These are phyloP conservation scores for Drosophila virilis DNA, from an alignment of 1,140 invertebrate genomes.

Conservation along the genomic window DNA sequence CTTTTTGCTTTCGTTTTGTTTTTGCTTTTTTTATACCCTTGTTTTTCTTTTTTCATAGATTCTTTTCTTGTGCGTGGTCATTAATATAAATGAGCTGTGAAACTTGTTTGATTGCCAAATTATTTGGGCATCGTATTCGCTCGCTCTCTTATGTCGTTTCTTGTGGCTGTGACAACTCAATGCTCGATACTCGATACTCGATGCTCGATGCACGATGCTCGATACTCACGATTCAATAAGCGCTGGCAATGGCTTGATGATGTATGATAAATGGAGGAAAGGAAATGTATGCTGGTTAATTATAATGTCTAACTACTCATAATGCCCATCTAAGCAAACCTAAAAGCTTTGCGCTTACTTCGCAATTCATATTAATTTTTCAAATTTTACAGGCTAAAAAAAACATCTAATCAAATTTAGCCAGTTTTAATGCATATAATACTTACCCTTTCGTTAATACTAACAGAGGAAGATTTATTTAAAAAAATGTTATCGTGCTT, in stretches of 20 bases:
- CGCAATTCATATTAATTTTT: not conserved
- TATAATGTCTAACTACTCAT: constrained; percentile 5
- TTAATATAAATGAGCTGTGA: constrained; percentile 48
- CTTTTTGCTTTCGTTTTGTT: constrained; percentile 11
- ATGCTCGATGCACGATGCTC: constrained; percentile 9
- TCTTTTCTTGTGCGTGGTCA: not conserved
- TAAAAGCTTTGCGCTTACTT: not conserved
- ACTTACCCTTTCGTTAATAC: not conserved
- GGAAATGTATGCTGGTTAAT: constrained; percentile 26
- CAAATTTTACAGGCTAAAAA: no score
- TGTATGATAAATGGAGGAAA: constrained; percentile 26
- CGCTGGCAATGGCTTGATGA: constrained; percentile 46
- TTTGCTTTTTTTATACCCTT: not conserved
- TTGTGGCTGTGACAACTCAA: constrained; percentile 6
- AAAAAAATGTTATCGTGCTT: not conserved
- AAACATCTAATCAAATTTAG: no score
- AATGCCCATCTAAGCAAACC: not conserved
- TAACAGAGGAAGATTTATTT: not conserved
- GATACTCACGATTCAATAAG: constrained; percentile 36
- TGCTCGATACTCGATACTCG: constrained; percentile 16
- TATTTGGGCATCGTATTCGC: constrained; percentile 11
- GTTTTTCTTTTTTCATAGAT: not conserved
- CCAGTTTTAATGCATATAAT: not conserved
- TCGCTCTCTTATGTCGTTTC: constrained; percentile 1
- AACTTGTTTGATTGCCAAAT: constrained; percentile 43